Evolutionary conservation across 2,797 vertebrate genomes (phyloP), one percentile per base, ranked within the genome.

Genomic region (Psittacula derbiana): DNA sequence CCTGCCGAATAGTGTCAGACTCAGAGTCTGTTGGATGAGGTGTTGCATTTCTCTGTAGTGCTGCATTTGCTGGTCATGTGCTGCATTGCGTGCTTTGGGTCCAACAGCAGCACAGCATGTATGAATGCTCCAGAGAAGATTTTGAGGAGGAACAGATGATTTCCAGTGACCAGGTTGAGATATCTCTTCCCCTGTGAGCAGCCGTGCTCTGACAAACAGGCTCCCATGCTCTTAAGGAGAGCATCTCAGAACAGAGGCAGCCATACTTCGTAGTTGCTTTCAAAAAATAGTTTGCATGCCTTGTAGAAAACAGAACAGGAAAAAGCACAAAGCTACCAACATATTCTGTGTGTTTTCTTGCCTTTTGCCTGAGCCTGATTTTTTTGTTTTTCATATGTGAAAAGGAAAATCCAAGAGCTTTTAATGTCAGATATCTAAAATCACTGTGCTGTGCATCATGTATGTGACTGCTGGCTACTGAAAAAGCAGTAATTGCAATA

Each of bases 21-120:
- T 61, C 0, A 0, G 18, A 15, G 17, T 30, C 43, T 70, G 31
- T 71, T 0, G 1, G 19, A 24, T 58, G 24, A 38, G 47, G 41
- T 52, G 67, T 53, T 67, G 53, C 28, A 8, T 78, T 88, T 82
- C 67, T 41, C 38, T 33, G 15, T 46, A 36, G n/a, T 0, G 2
- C 53, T 46, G 38, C 47, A n/a, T 25, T 10, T 38, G 58, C 31
- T 44, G 66, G 28, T 64, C 11, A 4, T 69, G 20, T 1, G 1
- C 50, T 46, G 38, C 10, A 10, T 31, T 25, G 21, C 6, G 3
- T 8, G 7, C 36, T 43, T 40, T 31, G 49, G n/a, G 20, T 66
- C 30, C 12, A 20, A 12, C 49, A 80, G 67, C 44, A 64, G 55
- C 44, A 16, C 0, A 0, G 33, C 43, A 49, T n/a, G 10, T 31